These are phyloP conservation scores for Proctacanthus coquilletti DNA, from an alignment of 1,140 invertebrate genomes.

Conservation along the genomic window DNA sequence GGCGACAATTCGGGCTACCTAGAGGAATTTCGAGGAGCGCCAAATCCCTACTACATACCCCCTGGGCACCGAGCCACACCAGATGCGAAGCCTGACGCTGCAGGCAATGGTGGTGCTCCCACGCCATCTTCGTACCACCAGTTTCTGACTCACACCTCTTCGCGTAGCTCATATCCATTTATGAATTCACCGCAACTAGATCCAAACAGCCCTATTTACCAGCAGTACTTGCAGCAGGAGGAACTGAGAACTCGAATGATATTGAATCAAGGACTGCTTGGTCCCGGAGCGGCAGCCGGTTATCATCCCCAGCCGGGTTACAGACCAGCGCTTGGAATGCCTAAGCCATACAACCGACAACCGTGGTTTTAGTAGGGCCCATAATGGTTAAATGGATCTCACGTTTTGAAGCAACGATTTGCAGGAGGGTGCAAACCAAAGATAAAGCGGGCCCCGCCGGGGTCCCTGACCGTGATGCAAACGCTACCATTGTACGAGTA, in stretches of 20 bases:
- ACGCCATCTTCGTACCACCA: slow-evolving; percentile 28
- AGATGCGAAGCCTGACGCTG: slow-evolving; percentile 31
- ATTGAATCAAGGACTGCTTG: slow-evolving; percentile 38
- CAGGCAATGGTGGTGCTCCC: slow-evolving; percentile 27
- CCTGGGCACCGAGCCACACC: slow-evolving; percentile 31
- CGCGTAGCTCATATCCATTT: slow-evolving; percentile 39
- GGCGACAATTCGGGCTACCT: slow-evolving; percentile 43
- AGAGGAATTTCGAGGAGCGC: slow-evolving; percentile 41
- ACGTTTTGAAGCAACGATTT: too few relatives aligned
- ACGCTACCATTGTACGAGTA: too few relatives aligned
- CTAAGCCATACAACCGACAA: slow-evolving; percentile 39
- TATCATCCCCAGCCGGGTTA: slow-evolving; percentile 41
- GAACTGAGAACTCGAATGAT: slow-evolving; percentile 37
- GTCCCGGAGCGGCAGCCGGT: slow-evolving; percentile 33
- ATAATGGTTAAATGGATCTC: too few relatives aligned
- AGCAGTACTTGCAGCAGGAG: slow-evolving; percentile 49
- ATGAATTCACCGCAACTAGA: slow-evolving; percentile 35
- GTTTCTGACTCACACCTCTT: slow-evolving; percentile 27
- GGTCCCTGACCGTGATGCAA: too few relatives aligned
- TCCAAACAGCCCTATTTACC: slow-evolving; percentile 44
- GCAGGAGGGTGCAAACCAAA: too few relatives aligned
- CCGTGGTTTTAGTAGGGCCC: slow-evolving; percentile 24
- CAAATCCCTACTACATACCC: slow-evolving; percentile 38
- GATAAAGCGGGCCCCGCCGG: too few relatives aligned
- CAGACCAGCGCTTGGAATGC: slow-evolving; percentile 40